Evolutionary conservation across 2,888 invertebrate species (phyloP).

Genomic region (Aphodius sticticus): DNA sequence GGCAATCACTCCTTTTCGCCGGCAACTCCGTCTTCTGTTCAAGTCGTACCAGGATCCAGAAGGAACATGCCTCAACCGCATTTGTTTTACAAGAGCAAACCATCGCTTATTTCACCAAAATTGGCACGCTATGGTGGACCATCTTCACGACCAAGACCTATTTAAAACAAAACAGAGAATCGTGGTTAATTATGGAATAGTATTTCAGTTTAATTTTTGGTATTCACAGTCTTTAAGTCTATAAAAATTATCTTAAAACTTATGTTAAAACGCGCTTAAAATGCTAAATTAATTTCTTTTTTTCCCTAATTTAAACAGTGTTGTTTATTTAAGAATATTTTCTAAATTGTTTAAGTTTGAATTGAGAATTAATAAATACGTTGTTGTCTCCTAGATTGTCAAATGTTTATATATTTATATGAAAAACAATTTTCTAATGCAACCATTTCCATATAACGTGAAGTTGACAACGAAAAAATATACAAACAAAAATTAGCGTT

Average conservation of each 20-base stretch:
- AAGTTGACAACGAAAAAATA: neutral
- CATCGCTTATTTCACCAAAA: neutral
- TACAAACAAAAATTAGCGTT: neutral
- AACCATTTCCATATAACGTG: neutral
- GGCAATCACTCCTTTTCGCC: constrained; percentile 21
- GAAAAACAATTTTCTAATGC: neutral
- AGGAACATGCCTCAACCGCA: constrained; percentile 23
- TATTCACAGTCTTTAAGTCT: neutral
- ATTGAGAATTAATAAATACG: neutral
- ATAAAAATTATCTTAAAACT: neutral
- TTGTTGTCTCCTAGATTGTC: constrained; percentile 4
- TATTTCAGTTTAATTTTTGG: neutral
- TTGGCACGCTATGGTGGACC: neutral
- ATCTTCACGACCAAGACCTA: neutral
- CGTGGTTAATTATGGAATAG: neutral
- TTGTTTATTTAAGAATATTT: neutral
- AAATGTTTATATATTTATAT: neutral
- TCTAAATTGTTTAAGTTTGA: constrained; percentile 12
- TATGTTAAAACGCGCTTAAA: neutral
- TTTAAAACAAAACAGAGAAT: neutral
- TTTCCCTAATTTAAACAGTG: neutral
- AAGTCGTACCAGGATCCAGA: constrained; percentile 24
- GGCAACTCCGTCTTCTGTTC: constrained; percentile 16
- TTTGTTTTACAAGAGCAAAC: neutral
- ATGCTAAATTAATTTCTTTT: neutral